Conservation (phyloP, 2,888 invertebrate genomes). For the Pycnomerus fuliginosus region DNA sequence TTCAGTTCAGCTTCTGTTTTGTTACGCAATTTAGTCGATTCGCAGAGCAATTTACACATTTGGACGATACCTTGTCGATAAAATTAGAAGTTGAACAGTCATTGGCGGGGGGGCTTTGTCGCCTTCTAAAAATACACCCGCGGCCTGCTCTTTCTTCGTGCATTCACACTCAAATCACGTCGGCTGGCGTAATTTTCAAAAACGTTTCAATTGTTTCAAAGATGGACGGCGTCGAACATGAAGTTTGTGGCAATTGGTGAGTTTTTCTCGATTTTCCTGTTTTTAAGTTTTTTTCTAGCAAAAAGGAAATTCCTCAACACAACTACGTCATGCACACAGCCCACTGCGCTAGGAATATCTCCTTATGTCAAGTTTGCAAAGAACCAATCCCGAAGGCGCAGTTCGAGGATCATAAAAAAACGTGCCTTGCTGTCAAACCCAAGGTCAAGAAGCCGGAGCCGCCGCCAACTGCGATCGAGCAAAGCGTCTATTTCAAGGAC, state of each 20-base stretch:
- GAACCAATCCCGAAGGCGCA: slow-evolving; percentile 64
- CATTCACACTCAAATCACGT: no score
- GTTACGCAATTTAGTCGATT: no score
- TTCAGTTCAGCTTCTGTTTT: no score
- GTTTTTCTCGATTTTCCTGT: slow-evolving; percentile 22
- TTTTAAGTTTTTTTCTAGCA: slow-evolving; percentile 61
- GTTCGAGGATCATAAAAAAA: slow-evolving; percentile 58
- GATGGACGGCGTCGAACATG: slow-evolving; percentile 43
- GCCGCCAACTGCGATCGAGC: slow-evolving; percentile 34
- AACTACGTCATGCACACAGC: slow-evolving; percentile 71
- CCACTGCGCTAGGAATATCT: slow-evolving; percentile 69
- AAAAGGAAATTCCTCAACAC: slow-evolving; percentile 64
- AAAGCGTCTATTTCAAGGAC: slow-evolving; percentile 39
- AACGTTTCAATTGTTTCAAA: no score
- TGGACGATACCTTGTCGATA: no score
- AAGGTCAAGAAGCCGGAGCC: slow-evolving; percentile 40
- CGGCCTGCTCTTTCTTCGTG: no score
- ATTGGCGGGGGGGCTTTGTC: no score
- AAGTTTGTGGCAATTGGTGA: slow-evolving; percentile 45
- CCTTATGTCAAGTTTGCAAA: slow-evolving; percentile 65
- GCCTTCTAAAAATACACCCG: no score
- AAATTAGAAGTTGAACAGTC: no score
- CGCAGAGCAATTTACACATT: no score
- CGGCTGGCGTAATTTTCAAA: no score
- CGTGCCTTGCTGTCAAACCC: slow-evolving; percentile 53